These are phyloP conservation scores for Lepetodrilus schrolli DNA, from an alignment of 2,888 invertebrate genomes.

Conservation along the genomic window DNA sequence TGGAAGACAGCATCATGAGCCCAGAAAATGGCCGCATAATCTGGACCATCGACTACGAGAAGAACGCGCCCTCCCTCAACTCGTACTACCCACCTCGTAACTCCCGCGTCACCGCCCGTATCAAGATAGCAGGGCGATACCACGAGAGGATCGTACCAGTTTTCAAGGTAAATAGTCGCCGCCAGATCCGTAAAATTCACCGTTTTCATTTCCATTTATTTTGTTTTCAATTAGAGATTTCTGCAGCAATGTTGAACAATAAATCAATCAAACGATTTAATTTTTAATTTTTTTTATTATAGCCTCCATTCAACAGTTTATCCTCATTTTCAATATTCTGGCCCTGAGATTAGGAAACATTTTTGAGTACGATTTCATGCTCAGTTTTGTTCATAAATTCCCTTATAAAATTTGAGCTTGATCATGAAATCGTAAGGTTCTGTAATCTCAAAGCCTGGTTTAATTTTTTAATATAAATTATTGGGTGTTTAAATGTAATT, in stretches of 20 bases:
- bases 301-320: too few species aligned
- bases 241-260: neutral
- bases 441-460: too few species aligned
- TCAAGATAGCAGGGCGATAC: constrained; percentile 57
- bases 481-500: too few species aligned
- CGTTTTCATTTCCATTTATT: neutral
- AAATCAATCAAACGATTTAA: too few species aligned
- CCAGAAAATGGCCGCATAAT: constrained; percentile 86
- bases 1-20: constrained; percentile 84
- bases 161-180: constrained; percentile 59
- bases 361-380: too few species aligned
- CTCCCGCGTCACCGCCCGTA: constrained; percentile 58
- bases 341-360: too few species aligned
- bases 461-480: too few species aligned
- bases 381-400: too few species aligned
- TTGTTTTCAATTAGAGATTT: neutral
- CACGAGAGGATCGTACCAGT: constrained; percentile 64
- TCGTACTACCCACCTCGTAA: constrained; percentile 54
- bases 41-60: constrained; percentile 87
- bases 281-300: neutral
- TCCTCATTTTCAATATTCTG: too few species aligned
- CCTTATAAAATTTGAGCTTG: too few species aligned
- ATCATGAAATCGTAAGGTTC: too few species aligned
- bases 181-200: neutral
- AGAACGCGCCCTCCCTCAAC: constrained; percentile 53